These are phyloP conservation scores for Rhodinocichla rosea DNA, from an alignment of 2,113 vertebrate species.

Conservation along the genomic window DNA sequence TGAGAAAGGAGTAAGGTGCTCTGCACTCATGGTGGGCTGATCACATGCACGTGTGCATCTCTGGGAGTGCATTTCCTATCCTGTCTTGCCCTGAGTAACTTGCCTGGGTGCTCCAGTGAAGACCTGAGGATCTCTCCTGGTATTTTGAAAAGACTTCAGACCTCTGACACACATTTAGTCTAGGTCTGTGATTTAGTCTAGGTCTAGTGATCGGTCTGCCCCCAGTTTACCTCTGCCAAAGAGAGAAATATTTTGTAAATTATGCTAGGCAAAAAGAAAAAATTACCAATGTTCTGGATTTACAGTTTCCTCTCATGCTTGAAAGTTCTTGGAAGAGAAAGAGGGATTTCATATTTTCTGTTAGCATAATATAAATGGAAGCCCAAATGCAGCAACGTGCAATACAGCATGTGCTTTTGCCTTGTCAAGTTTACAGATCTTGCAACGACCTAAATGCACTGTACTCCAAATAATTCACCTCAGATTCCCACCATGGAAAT, in stretches of 20 bases:
- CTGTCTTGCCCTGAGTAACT: not conserved
- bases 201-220: not conserved
- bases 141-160: not conserved
- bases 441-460: not conserved
- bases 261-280: not conserved
- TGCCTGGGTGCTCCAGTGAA: not conserved
- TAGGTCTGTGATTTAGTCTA: not conserved
- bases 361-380: not conserved
- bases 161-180: not conserved
- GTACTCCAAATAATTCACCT: not conserved
- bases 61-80: not conserved
- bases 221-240: not conserved
- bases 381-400: not conserved
- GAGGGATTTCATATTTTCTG: not conserved
- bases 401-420: not conserved
- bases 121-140: not conserved
- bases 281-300: not conserved
- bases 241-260: not conserved
- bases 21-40: rapidly evolving
- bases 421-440: not conserved
- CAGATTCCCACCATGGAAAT: not conserved
- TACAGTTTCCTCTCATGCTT: not conserved
- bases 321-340: not conserved
- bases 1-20: not conserved
- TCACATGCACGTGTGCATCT: rapidly evolving